A percentile compares a stretch with the other conserved stretches of the same genome.
Evolutionary conservation across 2,888 invertebrate genomes (phyloP).

Genomic region (Eledona agricola): DNA sequence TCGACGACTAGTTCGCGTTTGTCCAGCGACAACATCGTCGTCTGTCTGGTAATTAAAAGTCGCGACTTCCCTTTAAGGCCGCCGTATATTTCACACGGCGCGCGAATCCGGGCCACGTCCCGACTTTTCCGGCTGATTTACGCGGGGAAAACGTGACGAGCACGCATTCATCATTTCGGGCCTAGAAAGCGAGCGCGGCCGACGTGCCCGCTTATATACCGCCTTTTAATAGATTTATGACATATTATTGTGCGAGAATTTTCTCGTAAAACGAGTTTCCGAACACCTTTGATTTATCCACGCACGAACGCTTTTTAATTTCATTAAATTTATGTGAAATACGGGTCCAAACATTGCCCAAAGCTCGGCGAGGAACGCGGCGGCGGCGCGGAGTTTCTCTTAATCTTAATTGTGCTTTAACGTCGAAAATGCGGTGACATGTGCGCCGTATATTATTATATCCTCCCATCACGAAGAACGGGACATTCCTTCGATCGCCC

Average conservation of each 20-base stretch:
- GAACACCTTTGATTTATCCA: conserved; percentile 22
- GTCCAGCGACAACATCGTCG: conserved; percentile 24
- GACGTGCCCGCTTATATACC: conserved; percentile 2
- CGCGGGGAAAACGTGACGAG: conserved; percentile 20
- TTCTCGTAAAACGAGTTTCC: conserved; percentile 21
- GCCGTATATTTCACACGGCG: conserved; percentile 16
- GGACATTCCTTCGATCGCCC: conserved; percentile 28
- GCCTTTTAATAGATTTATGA: conserved; percentile 29
- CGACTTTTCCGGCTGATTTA: conserved; percentile 27
- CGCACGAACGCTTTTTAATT: conserved; percentile 8
- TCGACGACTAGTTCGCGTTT: conserved; percentile 33
- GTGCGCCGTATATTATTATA: conserved; percentile 16
- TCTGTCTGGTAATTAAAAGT: conserved; percentile 33
- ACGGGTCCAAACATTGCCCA: background rate
- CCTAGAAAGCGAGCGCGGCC: conserved; percentile 21
- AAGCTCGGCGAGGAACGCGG: background rate
- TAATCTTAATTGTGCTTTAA: conserved; percentile 15
- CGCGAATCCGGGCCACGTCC: conserved; percentile 6
- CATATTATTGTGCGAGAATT: conserved; percentile 22
- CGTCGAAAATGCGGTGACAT: conserved; percentile 17
- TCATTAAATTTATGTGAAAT: conserved; percentile 1
- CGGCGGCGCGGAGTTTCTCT: background rate
- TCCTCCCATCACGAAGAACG: conserved; percentile 23
- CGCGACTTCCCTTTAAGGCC: conserved; percentile 31
- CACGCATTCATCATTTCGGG: conserved; percentile 18